Conservation (phyloP, 2,113 vertebrate species). For the Equus quagga region DNA sequence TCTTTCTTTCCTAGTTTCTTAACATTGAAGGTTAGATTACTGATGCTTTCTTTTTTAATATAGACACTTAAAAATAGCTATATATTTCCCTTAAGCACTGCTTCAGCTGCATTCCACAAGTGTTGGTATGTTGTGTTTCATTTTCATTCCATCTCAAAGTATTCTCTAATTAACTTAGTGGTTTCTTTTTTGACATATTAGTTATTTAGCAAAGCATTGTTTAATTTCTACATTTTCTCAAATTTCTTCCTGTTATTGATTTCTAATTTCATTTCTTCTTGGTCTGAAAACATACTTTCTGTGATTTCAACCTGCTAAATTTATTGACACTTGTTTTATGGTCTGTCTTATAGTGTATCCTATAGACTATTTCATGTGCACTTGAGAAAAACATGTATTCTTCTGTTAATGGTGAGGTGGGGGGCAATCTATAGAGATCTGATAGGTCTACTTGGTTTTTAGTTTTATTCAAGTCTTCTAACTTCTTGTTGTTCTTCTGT, state of each 20-base stretch:
- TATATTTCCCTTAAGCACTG: not conserved
- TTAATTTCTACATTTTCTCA: not conserved
- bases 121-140: not conserved
- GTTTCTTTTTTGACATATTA: not conserved
- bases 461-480: not conserved
- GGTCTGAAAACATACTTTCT: not conserved
- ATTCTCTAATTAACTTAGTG: not conserved
- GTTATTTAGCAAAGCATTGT: slow-evolving; percentile 3
- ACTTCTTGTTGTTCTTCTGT: not conserved
- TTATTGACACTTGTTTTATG: not conserved
- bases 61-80: not conserved
- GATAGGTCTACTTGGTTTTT: not conserved
- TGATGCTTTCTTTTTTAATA: not conserved
- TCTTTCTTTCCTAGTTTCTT: not conserved
- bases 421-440: not conserved
- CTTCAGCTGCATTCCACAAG: not conserved
- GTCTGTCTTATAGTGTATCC: not conserved
- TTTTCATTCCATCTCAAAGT: not conserved
- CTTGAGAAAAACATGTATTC: slow-evolving; percentile 23
- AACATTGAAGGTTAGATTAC: not conserved
- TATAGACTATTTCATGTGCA: not conserved
- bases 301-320: not conserved
- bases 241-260: not conserved
- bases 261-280: not conserved
- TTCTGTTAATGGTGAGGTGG: not conserved